Conservation (phyloP, 2,113 vertebrate genomes). For the Varanus komodoensis region DNA sequence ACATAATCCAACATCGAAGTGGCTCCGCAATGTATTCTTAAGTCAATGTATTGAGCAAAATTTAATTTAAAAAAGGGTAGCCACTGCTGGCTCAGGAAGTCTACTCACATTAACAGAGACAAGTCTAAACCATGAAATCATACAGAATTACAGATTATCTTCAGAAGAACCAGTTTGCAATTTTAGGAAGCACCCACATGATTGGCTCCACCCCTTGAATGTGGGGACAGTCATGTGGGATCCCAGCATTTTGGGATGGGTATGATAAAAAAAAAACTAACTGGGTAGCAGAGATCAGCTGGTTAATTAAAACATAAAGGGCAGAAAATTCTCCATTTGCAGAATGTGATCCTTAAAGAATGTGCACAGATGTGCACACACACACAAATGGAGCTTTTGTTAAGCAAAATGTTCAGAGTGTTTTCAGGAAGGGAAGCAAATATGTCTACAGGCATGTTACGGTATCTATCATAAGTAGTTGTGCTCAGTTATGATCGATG, state of each 20-base stretch:
- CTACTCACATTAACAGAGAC: background rate
- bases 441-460: conserved; percentile 6
- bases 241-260: background rate
- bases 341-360: background rate
- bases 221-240: background rate
- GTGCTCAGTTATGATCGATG: conserved; percentile 35
- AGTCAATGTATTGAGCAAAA: background rate
- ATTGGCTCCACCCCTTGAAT: background rate
- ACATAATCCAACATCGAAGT: background rate
- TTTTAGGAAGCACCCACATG: background rate
- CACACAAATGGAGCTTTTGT: conserved; percentile 28
- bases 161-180: background rate
- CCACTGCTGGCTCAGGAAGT: background rate
- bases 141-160: background rate
- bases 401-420: conserved; percentile 41
- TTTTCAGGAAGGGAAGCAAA: conserved; percentile 45
- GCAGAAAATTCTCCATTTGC: background rate
- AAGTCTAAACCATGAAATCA: too few relatives aligned
- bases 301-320: background rate
- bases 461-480: conserved; percentile 23
- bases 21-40: background rate
- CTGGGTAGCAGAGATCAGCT: background rate
- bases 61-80: too few relatives aligned
- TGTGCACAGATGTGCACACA: background rate
- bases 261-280: background rate